Evolutionary conservation across 2,113 vertebrate species (phyloP).

Genomic region (Heptranchias perlo): DNA sequence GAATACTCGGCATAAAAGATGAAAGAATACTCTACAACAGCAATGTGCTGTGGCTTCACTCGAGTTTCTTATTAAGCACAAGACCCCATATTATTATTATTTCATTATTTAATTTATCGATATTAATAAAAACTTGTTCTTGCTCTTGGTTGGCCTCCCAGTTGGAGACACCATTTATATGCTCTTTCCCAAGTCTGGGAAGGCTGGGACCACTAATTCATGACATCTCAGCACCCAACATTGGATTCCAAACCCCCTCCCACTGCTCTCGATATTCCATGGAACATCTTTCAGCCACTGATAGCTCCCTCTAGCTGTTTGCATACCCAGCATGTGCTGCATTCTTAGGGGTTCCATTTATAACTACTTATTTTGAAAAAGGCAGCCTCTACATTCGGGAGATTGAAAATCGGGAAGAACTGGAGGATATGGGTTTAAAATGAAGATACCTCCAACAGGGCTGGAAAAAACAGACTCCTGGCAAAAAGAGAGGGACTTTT

Average conservation of each 20-base stretch:
- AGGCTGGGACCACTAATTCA: neutral
- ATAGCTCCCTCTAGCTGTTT: neutral
- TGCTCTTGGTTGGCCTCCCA: neutral
- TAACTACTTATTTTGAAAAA: neutral
- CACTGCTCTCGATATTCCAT: neutral
- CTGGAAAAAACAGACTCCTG: neutral
- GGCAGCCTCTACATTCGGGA: neutral
- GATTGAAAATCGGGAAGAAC: neutral
- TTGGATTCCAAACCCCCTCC: neutral
- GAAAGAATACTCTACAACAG: neutral
- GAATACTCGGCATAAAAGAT: neutral
- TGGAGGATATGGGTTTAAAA: neutral
- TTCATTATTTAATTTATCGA: neutral
- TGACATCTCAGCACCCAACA: neutral
- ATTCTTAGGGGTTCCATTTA: neutral
- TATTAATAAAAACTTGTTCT: neutral
- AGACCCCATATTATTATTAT: neutral
- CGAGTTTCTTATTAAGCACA: conserved; percentile 2
- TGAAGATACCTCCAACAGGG: neutral
- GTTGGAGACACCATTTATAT: neutral
- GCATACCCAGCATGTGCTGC: neutral
- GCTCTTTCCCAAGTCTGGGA: neutral
- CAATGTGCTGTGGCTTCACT: neutral
- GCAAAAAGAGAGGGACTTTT: neutral
- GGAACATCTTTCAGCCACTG: neutral